Evolutionary conservation across 2,113 vertebrate genomes (phyloP).

Genomic region (Mormoops blainvillei): DNA sequence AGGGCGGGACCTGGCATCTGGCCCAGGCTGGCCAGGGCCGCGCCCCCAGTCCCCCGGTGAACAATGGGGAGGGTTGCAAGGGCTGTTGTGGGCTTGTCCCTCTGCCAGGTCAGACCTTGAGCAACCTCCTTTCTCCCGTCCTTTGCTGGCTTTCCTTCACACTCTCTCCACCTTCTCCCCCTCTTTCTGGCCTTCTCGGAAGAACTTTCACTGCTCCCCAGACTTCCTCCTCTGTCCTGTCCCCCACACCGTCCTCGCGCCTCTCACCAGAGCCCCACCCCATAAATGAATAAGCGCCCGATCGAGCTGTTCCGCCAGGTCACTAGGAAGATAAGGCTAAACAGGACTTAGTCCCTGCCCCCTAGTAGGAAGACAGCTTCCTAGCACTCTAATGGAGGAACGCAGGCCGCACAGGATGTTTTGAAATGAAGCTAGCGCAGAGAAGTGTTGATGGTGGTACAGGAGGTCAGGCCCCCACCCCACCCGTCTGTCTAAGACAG

Average conservation of each 20-base stretch:
- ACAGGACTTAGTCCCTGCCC: not conserved
- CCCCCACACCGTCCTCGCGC: not conserved
- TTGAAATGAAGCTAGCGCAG: not conserved
- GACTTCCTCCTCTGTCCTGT: not conserved
- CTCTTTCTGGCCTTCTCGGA: not conserved
- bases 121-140: not conserved
- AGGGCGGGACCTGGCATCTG: not conserved
- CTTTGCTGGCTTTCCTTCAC: not conserved
- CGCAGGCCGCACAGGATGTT: not conserved
- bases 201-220: not conserved
- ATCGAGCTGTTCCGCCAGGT: not conserved
- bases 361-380: not conserved
- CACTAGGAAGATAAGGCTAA: not conserved
- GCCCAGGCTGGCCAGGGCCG: not conserved
- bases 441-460: not conserved
- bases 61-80: rapidly evolving
- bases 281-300: not conserved
- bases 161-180: not conserved
- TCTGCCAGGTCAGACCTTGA: not conserved
- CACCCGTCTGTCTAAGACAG: too few species aligned
- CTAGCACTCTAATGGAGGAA: not conserved
- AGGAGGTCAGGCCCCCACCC: not conserved
- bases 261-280: not conserved
- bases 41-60: not conserved
- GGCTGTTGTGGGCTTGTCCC: not conserved